These are phyloP conservation scores for Platichthys stellatus DNA, from an alignment of 2,113 vertebrate genomes.

Conservation along the genomic window DNA sequence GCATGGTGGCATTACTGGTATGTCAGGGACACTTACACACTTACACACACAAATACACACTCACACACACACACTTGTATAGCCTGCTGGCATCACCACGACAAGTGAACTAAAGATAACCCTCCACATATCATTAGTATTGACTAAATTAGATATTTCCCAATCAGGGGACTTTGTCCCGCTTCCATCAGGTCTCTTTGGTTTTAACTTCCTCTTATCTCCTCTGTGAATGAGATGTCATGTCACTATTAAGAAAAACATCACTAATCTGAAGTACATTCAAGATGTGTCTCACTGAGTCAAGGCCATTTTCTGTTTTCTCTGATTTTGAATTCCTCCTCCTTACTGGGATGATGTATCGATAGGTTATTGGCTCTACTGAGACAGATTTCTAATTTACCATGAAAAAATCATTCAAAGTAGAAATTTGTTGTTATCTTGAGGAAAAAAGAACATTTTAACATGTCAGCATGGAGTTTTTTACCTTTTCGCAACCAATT, in stretches of 20 bases:
- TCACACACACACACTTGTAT: constrained; percentile 10
- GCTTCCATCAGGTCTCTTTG: constrained; percentile 11
- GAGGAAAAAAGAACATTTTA: too few relatives aligned
- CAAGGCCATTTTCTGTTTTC: not conserved
- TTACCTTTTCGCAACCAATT: not conserved
- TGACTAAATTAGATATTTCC: constrained; percentile 31
- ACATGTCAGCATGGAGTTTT: not conserved
- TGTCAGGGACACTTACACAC: constrained; percentile 58
- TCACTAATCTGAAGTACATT: not conserved
- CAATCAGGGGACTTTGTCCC: constrained; percentile 2
- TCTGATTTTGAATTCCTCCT: not conserved
- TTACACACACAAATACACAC: constrained; percentile 17
- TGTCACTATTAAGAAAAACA: not conserved
- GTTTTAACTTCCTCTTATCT: constrained; percentile 2
- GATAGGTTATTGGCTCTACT: not conserved
- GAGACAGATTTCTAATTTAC: not conserved
- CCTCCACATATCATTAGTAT: constrained; percentile 34
- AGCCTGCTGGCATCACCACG: constrained; percentile 1
- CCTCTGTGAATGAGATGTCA: not conserved
- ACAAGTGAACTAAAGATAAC: constrained; percentile 62
- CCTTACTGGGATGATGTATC: not conserved
- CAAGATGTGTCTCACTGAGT: not conserved
- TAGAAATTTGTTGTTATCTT: too few relatives aligned
- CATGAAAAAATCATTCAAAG: not conserved
- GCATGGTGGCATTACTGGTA: constrained; percentile 55